Evolutionary conservation across 1,140 invertebrate genomes (phyloP), one percentile per base, ranked within the genome.

Genomic region (Drosophila kanapiae): DNA sequence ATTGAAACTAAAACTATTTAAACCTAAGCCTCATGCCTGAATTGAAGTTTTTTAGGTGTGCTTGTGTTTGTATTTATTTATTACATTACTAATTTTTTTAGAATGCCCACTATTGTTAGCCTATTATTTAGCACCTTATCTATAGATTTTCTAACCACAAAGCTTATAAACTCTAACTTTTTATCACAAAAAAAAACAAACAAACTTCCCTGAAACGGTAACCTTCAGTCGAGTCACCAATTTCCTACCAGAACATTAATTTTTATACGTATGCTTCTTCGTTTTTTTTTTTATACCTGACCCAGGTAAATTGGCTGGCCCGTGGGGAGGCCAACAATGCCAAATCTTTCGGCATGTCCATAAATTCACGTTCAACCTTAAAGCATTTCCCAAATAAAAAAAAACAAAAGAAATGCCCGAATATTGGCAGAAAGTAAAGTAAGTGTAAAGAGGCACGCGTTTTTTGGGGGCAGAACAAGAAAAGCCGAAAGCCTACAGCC

Each of bases 281-380:
- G 14, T 16, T 51, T 31, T 31, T 31, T 35, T 29, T 42, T 56
- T 45, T 64, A 42, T 48, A 13, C 38, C 43, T 43, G 49, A 23
- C 76, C 58, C 54, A 58, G 75, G 69, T 60, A 63, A 69, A 63
- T 43, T 63, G 33, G 40, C 43, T 31, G 27, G 40, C 48, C 23
- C 13, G 23, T n/a, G 14, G 3, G 14, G 13, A 29, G 11, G 18
- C n/a, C 33, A 63, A 72, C 47, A 76, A 76, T 48, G 59, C 37
- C 27, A 83, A 82, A 68, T 75, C 69, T 64, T 65, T 56, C 31
- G 38, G 56, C 71, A 82, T 68, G 60, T 69, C 61, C 72, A 84
- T 84, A 85, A 86, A 86, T 71, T 75, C 61, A 62, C 54, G 31
- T 71, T 65, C 45, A 61, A 79, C 37, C 76, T 80, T 58, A 60